phyloP scores from a whole-genome alignment of 37 sponge, comb jelly and placozoan genomes.

The Hexactinellida sp. region DNA sequence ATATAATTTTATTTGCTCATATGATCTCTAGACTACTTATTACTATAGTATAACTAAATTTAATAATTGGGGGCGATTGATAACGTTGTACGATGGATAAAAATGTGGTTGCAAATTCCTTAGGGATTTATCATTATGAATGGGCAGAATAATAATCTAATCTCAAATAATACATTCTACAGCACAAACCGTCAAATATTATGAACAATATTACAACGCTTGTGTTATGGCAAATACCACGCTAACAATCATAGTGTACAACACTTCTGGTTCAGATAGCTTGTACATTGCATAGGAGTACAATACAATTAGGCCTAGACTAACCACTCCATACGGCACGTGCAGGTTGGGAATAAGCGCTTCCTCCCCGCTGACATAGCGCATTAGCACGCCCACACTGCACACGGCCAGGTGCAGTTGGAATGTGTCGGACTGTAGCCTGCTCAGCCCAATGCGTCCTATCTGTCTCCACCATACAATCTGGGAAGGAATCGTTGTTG shows the following conservation, averaged over 20 bases:
- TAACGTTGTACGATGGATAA: too few species aligned
- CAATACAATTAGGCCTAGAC: background rate
- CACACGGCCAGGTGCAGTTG: background rate
- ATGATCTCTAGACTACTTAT: too few species aligned
- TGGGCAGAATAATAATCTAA: too few species aligned
- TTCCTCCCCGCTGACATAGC: background rate
- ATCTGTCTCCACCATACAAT: background rate
- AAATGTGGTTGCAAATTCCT: too few species aligned
- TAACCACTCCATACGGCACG: background rate
- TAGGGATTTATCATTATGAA: too few species aligned
- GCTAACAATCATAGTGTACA: background rate
- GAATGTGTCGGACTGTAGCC: background rate
- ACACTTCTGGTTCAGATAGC: background rate
- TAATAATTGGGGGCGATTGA: too few species aligned
- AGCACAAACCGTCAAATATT: too few species aligned
- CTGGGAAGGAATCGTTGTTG: background rate
- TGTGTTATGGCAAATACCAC: background rate
- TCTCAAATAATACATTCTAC: too few species aligned
- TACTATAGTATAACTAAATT: too few species aligned
- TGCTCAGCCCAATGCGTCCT: background rate
- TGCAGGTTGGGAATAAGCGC: background rate
- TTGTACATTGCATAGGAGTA: background rate
- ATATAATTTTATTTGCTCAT: too few species aligned
- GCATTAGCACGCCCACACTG: background rate
- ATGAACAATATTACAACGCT: too few species aligned